Evolutionary conservation across 2,888 invertebrate genomes (phyloP).

Genomic region (Timema cristinae): DNA sequence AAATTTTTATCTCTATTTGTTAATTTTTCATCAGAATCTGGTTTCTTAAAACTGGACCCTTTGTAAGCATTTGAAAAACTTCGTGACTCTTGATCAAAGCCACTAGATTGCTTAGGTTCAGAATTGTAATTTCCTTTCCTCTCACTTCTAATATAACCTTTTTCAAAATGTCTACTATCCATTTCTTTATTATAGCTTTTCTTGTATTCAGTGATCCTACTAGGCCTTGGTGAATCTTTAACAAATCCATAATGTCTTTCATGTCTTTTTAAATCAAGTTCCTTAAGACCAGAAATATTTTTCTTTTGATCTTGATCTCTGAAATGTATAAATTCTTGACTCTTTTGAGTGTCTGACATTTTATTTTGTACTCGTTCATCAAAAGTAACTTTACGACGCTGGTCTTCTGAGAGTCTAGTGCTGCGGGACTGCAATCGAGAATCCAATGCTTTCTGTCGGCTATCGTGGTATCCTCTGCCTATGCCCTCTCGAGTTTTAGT

Average conservation of each 20-base stretch:
- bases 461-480: conserved; percentile 24
- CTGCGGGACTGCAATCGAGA: conserved; percentile 22
- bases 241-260: conserved; percentile 17
- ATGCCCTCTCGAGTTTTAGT: conserved; percentile 17
- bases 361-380: conserved; percentile 14
- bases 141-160: not conserved
- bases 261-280: conserved; percentile 8
- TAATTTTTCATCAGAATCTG: not conserved
- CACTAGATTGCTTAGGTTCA: conserved; percentile 16
- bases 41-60: not conserved
- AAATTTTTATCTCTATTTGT: not conserved
- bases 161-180: conserved; percentile 15
- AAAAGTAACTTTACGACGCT: conserved; percentile 18
- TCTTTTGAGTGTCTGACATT: conserved; percentile 22
- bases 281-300: conserved; percentile 12
- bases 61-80: not conserved
- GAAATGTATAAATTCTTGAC: conserved; percentile 11
- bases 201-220: conserved; percentile 17
- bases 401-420: conserved; percentile 25
- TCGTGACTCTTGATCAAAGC: conserved; percentile 2
- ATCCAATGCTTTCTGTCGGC: conserved; percentile 24
- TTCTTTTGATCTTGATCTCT: conserved; percentile 15
- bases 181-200: conserved; percentile 17
- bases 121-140: conserved; percentile 11
- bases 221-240: conserved; percentile 20